These are phyloP conservation scores for Patiria pectinifera DNA, from an alignment of 53 echinoderm and acorn worm species.

Conservation along the genomic window DNA sequence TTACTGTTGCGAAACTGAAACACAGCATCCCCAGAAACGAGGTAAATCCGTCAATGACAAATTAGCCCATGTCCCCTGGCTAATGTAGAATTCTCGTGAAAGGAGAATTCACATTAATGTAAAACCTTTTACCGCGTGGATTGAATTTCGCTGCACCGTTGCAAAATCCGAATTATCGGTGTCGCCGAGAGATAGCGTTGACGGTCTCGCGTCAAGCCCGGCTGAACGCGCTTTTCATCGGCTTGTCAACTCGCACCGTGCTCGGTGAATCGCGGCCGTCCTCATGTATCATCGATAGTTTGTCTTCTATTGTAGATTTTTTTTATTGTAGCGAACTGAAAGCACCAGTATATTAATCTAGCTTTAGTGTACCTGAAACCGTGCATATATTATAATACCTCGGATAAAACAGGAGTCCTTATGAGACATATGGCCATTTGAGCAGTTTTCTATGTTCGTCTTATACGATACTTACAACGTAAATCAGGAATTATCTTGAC, in stretches of 20 bases:
- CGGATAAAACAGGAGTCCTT: too few relatives aligned
- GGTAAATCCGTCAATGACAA: background rate
- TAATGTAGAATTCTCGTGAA: background rate
- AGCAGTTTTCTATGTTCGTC: too few relatives aligned
- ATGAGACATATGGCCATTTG: too few relatives aligned
- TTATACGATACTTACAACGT: too few relatives aligned
- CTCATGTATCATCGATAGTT: background rate
- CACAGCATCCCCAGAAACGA: too few relatives aligned
- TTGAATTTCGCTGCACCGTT: background rate
- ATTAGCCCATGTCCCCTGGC: background rate
- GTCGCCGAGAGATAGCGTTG: background rate
- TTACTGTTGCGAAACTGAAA: too few relatives aligned
- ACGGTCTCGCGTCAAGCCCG: background rate
- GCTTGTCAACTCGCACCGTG: background rate
- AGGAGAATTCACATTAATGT: background rate
- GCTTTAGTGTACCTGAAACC: too few relatives aligned
- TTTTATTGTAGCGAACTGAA: background rate
- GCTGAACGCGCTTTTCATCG: background rate
- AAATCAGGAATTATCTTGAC: too few relatives aligned
- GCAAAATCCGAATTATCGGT: background rate
- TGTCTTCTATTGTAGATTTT: background rate
- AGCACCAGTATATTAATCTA: background rate
- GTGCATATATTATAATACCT: too few relatives aligned
- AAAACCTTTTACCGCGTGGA: constrained; percentile 3
- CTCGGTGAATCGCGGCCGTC: constrained; percentile 8